phyloP scores from a whole-genome alignment of 2,113 vertebrate genomes.

The Trogon melanurus region DNA sequence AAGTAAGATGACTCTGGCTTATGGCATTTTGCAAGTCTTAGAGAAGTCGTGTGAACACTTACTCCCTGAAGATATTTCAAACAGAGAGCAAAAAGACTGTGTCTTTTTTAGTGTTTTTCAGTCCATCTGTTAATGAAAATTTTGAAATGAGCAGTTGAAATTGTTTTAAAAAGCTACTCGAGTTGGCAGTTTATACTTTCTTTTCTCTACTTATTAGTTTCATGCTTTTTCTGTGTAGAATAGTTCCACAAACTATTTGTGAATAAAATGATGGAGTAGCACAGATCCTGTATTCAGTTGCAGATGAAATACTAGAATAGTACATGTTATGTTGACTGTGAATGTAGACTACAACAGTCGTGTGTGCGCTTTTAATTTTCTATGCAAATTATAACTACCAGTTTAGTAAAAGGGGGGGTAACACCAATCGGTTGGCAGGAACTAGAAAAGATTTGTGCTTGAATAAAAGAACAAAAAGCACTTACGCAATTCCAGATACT shows the following conservation, averaged over 20 bases:
- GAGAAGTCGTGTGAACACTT: not conserved
- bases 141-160: not conserved
- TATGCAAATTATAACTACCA: not conserved
- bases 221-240: not conserved
- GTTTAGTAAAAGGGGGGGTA: not conserved
- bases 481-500: not conserved
- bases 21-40: not conserved
- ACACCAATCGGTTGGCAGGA: rapidly evolving
- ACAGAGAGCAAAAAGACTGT: not conserved
- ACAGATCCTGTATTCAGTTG: not conserved
- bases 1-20: not conserved
- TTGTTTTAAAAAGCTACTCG: not conserved
- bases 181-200: not conserved
- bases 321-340: not conserved
- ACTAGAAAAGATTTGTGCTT: not conserved
- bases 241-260: not conserved
- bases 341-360: not conserved
- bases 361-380: not conserved
- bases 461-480: not conserved
- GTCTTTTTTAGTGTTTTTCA: not conserved
- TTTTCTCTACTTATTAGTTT: not conserved
- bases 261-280: not conserved
- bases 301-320: not conserved
- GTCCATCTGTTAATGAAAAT: not conserved
- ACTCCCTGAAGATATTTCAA: not conserved